phyloP scores from a whole-genome alignment of 2,888 invertebrate species.

The Agapetus fuscipes region DNA sequence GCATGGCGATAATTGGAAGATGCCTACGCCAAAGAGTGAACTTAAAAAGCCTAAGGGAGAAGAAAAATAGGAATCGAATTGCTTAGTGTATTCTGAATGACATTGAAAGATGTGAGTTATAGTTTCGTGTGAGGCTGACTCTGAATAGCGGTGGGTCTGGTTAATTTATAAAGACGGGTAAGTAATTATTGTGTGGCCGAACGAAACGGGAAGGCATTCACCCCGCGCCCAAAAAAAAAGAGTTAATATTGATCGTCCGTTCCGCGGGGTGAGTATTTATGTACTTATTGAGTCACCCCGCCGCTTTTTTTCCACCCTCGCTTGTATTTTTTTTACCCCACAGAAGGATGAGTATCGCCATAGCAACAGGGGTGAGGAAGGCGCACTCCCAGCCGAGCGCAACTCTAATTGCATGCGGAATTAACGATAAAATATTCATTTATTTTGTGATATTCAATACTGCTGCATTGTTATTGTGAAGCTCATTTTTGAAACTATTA shows the following conservation, averaged over 20 bases:
- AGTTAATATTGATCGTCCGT: constrained; percentile 50
- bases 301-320: constrained; percentile 50
- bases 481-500: no score
- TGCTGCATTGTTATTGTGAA: no score
- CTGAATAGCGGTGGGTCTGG: not conserved
- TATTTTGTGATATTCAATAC: no score
- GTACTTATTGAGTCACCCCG: constrained; percentile 42
- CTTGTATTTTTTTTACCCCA: constrained; percentile 43
- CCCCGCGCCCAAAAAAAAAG: constrained; percentile 35
- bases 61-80: no score
- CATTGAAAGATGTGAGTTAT: no score
- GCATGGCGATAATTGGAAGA: no score
- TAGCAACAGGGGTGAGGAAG: constrained; percentile 20
- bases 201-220: constrained; percentile 19
- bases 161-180: not conserved
- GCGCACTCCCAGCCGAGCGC: no score
- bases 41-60: no score
- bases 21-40: no score
- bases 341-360: constrained; percentile 22
- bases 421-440: constrained; percentile 1
- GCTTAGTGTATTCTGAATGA: no score
- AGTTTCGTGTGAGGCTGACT: no score
- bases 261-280: constrained; percentile 27
- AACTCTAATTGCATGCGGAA: constrained; percentile 23
- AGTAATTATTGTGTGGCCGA: not conserved